Evolutionary conservation across 1,140 invertebrate species (phyloP).

Genomic region (Rhagoletis zephyria): DNA sequence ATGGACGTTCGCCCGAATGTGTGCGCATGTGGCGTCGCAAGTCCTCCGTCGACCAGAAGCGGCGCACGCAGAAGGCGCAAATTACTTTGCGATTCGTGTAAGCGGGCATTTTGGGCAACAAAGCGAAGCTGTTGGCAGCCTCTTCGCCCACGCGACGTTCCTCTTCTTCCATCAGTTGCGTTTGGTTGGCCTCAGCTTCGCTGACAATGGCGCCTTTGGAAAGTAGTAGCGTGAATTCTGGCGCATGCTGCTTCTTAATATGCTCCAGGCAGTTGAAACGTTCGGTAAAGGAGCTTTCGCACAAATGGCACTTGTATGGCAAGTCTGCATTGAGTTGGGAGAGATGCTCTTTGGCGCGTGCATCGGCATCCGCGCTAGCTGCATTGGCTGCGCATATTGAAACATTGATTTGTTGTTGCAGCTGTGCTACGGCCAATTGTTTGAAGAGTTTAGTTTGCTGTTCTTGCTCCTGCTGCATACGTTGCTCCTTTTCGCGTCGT

Average conservation of each 20-base stretch:
- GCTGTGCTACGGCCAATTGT: constrained; percentile 57
- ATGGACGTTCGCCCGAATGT: constrained; percentile 85
- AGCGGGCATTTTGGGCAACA: constrained; percentile 83
- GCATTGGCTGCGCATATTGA: constrained; percentile 33
- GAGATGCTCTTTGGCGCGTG: constrained; percentile 43
- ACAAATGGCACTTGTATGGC: constrained; percentile 93
- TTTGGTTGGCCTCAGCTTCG: constrained; percentile 69
- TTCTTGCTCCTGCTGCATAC: constrained; percentile 55
- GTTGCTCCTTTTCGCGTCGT: constrained; percentile 57
- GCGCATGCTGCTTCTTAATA: constrained; percentile 81
- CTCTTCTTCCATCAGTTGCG: constrained; percentile 74
- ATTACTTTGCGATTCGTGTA: constrained; percentile 92
- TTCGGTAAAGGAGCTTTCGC: constrained; percentile 87
- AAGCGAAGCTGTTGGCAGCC: not conserved
- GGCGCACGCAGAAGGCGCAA: constrained; percentile 91
- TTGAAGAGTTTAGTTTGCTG: constrained; percentile 60
- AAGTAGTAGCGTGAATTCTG: constrained; percentile 83
- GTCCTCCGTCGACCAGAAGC: constrained; percentile 95
- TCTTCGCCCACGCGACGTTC: constrained; percentile 74
- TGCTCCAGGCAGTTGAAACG: constrained; percentile 87
- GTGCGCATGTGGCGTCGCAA: constrained; percentile 92
- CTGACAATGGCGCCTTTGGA: constrained; percentile 86
- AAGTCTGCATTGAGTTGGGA: constrained; percentile 75
- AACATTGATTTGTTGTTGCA: constrained; percentile 55
- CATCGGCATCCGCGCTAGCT: constrained; percentile 73